Percentiles rank a stretch among this genome's conserved stretches.
Conservation (phyloP, 2,797 vertebrate species). For the Urophycis tenuis region DNA sequence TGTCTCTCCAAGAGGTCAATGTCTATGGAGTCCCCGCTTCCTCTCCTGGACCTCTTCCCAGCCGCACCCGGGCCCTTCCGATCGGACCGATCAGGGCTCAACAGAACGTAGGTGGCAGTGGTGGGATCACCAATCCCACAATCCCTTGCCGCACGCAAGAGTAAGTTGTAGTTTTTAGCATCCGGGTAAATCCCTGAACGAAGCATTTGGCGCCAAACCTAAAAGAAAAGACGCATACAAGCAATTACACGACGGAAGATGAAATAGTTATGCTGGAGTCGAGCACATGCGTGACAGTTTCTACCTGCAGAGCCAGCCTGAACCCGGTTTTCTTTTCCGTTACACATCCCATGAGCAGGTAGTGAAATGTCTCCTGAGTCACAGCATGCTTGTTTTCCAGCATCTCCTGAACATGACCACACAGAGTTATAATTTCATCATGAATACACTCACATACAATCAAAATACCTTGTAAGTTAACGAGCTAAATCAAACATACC, state of each 20-base stretch:
- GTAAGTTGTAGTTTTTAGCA: slow-evolving; percentile 77
- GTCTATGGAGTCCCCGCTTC: slow-evolving; percentile 39
- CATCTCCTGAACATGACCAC: slow-evolving; percentile 75
- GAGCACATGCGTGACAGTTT: neutral
- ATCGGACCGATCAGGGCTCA: slow-evolving; percentile 39
- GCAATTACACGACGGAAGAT: neutral
- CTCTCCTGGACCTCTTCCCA: slow-evolving; percentile 9
- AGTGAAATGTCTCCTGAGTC: slow-evolving; percentile 84
- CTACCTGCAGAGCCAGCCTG: slow-evolving; percentile 82
- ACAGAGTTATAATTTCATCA: neutral
- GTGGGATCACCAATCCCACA: slow-evolving; percentile 78
- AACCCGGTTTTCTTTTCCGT: slow-evolving; percentile 81
- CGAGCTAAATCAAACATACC: slow-evolving; percentile 58
- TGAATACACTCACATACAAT: neutral
- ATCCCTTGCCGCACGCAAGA: slow-evolving; percentile 81
- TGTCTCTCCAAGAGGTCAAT: slow-evolving; percentile 76
- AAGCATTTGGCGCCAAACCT: slow-evolving; percentile 93
- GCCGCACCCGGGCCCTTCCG: slow-evolving; percentile 16
- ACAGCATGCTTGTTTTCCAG: slow-evolving; percentile 73
- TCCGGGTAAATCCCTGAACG: slow-evolving; percentile 73
- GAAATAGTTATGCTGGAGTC: neutral
- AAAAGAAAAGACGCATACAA: slow-evolving; percentile 21
- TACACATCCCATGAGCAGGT: slow-evolving; percentile 85
- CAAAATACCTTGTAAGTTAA: neutral
- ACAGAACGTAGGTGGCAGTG: slow-evolving; percentile 70